phyloP scores from a whole-genome alignment of 1,140 invertebrate genomes.

The Diprion similis region DNA sequence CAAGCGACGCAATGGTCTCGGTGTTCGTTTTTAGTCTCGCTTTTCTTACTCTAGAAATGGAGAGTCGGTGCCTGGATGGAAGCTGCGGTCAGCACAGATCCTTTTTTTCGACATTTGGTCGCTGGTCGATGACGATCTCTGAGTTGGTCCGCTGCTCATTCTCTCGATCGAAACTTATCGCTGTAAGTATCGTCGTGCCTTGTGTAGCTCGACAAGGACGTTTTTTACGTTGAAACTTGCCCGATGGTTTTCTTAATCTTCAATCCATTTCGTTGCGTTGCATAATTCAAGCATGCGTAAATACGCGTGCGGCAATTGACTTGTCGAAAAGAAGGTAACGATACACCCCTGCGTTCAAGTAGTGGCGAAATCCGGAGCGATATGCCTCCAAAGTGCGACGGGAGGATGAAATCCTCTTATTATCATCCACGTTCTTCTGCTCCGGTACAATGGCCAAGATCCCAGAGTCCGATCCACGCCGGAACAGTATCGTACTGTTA shows the following conservation, averaged over 20 bases:
- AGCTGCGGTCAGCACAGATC: not conserved
- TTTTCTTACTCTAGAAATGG: not conserved
- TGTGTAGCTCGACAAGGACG: too few relatives aligned
- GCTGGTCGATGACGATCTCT: not conserved
- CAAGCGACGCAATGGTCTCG: not conserved
- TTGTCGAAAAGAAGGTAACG: not conserved
- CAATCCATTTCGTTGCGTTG: too few relatives aligned
- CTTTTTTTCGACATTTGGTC: not conserved
- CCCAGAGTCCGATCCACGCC: slow-evolving; percentile 39
- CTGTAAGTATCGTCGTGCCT: too few relatives aligned
- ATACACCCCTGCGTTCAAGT: not conserved
- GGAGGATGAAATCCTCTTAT: not conserved
- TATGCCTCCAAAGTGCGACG: not conserved
- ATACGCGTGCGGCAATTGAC: not conserved
- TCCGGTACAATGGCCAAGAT: slow-evolving; percentile 4
- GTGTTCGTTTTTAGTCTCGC: too few relatives aligned
- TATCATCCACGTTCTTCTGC: not conserved
- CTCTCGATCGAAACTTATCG: not conserved
- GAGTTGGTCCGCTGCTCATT: not conserved
- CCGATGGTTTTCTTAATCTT: too few relatives aligned
- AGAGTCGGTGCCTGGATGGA: not conserved
- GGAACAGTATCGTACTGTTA: slow-evolving; percentile 51
- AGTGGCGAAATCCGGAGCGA: not conserved
- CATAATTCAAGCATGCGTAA: too few relatives aligned
- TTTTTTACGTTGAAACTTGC: too few relatives aligned